Evolutionary conservation across 2,888 invertebrate genomes (phyloP).

Genomic region (Drosophila rubida): DNA sequence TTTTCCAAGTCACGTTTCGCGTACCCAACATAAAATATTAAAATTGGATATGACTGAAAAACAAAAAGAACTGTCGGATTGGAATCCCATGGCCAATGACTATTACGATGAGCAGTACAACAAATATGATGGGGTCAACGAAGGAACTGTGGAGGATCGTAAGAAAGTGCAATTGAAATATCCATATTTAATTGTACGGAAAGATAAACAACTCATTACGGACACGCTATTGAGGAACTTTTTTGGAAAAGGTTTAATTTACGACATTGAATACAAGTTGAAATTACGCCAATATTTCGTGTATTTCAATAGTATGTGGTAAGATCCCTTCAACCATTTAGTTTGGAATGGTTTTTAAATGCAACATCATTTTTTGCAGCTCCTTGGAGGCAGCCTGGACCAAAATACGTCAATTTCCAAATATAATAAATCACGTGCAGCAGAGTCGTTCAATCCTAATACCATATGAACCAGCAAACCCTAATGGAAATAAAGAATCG

Average conservation of each 20-base stretch:
- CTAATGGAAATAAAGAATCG: background rate
- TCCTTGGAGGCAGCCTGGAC: constrained; percentile 42
- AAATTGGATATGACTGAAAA: constrained; percentile 13
- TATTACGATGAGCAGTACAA: constrained; percentile 35
- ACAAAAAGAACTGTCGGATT: constrained; percentile 32
- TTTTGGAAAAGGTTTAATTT: constrained; percentile 40
- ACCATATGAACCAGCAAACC: background rate
- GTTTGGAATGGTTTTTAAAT: background rate
- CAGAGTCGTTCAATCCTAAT: constrained; percentile 13
- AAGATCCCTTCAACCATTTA: background rate
- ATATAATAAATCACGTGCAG: constrained; percentile 26
- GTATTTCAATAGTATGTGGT: constrained; percentile 57
- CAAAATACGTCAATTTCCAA: constrained; percentile 35
- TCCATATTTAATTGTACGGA: constrained; percentile 55
- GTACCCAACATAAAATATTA: background rate
- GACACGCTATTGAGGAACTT: constrained; percentile 33
- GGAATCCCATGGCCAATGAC: constrained; percentile 54
- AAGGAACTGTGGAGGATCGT: background rate
- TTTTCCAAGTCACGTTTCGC: constrained; percentile 6
- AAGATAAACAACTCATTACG: constrained; percentile 24
- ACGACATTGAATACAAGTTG: constrained; percentile 24
- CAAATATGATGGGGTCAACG: constrained; percentile 29
- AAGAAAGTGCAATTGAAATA: constrained; percentile 17
- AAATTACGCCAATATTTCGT: constrained; percentile 35
- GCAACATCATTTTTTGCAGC: constrained; percentile 10